Conservation (phyloP, 2,797 vertebrate genomes). For the Argya squamiceps region DNA sequence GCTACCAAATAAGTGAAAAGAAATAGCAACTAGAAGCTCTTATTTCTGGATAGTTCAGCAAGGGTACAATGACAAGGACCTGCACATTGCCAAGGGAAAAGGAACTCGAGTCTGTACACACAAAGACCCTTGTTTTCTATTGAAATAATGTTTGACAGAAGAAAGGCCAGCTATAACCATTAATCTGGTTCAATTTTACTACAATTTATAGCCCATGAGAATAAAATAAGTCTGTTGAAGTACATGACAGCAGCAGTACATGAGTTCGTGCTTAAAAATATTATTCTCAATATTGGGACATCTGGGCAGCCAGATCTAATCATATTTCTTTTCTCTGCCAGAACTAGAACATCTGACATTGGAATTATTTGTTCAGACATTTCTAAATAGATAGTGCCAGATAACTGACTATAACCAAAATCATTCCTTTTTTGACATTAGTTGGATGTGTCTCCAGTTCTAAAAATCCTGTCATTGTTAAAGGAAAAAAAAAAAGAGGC, state of each 20-base stretch:
- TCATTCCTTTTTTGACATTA: conserved; percentile 41
- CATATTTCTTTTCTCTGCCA: conserved; percentile 57
- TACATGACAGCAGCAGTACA: conserved; percentile 58
- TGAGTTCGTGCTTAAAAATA: conserved; percentile 64
- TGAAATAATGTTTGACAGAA: conserved; percentile 28
- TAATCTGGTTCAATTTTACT: conserved; percentile 53
- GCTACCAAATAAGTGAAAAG: neutral
- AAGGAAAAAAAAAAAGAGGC: neutral
- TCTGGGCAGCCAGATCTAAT: conserved; percentile 65
- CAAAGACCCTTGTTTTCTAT: neutral
- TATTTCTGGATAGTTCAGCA: neutral
- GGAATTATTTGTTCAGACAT: conserved; percentile 40
- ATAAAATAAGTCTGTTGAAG: conserved; percentile 50
- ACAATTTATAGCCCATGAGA: conserved; percentile 40
- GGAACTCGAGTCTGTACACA: neutral
- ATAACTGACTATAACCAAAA: conserved; percentile 54
- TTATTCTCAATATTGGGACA: conserved; percentile 41
- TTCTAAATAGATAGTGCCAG: conserved; percentile 51
- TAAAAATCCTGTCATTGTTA: neutral
- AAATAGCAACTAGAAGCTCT: neutral
- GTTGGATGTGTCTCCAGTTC: neutral
- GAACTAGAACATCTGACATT: conserved; percentile 43
- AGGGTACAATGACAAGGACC: neutral
- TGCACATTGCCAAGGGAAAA: neutral
- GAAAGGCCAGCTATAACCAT: neutral